Evolutionary conservation across 1,140 invertebrate species (phyloP).

Genomic region (Macrosteles quadrilineatus): DNA sequence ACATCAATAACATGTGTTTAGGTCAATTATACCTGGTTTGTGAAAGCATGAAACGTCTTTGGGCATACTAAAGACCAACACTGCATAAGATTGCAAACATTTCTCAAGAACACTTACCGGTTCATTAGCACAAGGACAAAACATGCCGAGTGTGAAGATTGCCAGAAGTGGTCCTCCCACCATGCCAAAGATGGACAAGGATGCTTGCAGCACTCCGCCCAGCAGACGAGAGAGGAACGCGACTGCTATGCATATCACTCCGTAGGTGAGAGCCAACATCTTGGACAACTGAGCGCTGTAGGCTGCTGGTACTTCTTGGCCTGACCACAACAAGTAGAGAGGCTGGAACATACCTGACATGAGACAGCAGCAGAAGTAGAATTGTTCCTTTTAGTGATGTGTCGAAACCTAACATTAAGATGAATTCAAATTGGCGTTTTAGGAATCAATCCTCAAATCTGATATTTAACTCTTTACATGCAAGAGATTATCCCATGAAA

Average conservation of each 20-base stretch:
- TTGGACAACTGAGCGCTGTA: conserved; percentile 57
- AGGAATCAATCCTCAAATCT: too few relatives aligned
- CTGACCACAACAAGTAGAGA: conserved; percentile 29
- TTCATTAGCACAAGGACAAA: conserved; percentile 63
- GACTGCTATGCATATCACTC: conserved; percentile 66
- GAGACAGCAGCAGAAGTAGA: too few relatives aligned
- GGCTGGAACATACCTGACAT: conserved; percentile 28
- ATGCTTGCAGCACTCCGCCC: conserved; percentile 71
- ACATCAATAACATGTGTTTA: too few relatives aligned
- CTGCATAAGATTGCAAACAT: too few relatives aligned
- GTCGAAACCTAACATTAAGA: too few relatives aligned
- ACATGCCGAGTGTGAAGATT: conserved; percentile 78
- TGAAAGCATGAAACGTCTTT: too few relatives aligned
- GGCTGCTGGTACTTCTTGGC: conserved; percentile 42
- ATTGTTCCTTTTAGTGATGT: too few relatives aligned
- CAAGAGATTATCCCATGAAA: background rate
- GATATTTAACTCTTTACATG: background rate
- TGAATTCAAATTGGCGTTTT: too few relatives aligned
- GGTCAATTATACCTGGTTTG: too few relatives aligned
- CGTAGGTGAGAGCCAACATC: conserved; percentile 66
- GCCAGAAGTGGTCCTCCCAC: conserved; percentile 80
- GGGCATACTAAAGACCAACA: too few relatives aligned
- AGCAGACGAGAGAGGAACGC: conserved; percentile 73
- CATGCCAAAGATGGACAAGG: conserved; percentile 77
- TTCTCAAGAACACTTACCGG: too few relatives aligned